Evolutionary conservation across 2,888 invertebrate genomes (phyloP).

Genomic region (Philereme vetulata): DNA sequence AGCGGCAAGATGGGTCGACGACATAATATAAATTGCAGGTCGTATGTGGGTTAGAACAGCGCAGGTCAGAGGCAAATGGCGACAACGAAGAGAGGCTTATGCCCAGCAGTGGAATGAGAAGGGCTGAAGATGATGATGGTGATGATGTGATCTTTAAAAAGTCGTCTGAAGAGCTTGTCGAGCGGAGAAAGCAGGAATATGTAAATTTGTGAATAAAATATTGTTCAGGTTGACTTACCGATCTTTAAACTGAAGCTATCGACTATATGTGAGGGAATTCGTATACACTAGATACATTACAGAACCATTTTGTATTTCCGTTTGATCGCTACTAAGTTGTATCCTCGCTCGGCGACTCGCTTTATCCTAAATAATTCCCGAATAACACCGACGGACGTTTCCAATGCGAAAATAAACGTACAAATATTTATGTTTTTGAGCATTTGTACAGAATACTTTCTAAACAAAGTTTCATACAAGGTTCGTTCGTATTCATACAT

Average conservation of each 20-base stretch:
- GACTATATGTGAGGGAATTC: constrained; percentile 17
- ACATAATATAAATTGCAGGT: too few relatives aligned
- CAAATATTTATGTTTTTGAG: constrained; percentile 37
- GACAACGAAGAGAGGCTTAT: too few relatives aligned
- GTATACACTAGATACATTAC: constrained; percentile 16
- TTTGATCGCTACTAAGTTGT: constrained; percentile 24
- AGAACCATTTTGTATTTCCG: constrained; percentile 13
- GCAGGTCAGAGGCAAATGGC: too few relatives aligned
- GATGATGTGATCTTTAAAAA: too few relatives aligned
- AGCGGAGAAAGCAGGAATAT: constrained; percentile 9
- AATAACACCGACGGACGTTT: constrained; percentile 33
- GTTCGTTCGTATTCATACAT: too few relatives aligned
- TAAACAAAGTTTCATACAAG: too few relatives aligned
- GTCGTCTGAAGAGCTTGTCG: constrained; percentile 4
- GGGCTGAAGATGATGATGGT: too few relatives aligned
- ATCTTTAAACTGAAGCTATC: constrained; percentile 16
- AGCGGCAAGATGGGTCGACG: too few relatives aligned
- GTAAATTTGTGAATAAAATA: constrained; percentile 22
- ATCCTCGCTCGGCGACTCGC: constrained; percentile 9
- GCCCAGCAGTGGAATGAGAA: too few relatives aligned
- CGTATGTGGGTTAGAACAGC: too few relatives aligned
- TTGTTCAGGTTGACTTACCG: constrained; percentile 17
- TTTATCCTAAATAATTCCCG: constrained; percentile 35
- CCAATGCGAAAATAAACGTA: constrained; percentile 38
- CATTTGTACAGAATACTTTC: constrained; percentile 26